phyloP scores from a whole-genome alignment of 2,113 vertebrate species.

The Falcunculus frontatus region DNA sequence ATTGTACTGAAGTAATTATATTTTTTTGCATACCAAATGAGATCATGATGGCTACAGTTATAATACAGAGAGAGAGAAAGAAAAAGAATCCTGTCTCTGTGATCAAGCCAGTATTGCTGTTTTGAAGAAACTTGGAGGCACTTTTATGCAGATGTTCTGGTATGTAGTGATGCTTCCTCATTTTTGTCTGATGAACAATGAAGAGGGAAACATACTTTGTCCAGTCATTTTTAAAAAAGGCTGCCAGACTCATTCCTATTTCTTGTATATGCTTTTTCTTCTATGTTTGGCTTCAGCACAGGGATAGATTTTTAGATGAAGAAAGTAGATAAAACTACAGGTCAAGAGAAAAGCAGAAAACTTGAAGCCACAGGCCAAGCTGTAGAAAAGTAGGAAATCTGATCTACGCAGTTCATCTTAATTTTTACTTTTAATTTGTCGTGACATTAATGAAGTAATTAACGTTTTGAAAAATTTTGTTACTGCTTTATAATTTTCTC shows the following conservation, averaged over 20 bases:
- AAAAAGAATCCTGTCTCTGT: neutral
- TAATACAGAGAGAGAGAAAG: neutral
- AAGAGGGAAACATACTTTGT: neutral
- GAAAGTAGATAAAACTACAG: neutral
- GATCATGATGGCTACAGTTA: neutral
- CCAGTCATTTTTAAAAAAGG: neutral
- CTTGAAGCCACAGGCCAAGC: neutral
- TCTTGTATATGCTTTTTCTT: neutral
- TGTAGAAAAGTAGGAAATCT: neutral
- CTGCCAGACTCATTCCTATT: neutral
- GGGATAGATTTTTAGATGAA: neutral
- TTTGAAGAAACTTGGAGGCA: neutral
- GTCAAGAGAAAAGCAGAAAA: neutral
- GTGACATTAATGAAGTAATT: neutral
- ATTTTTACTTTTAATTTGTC: neutral
- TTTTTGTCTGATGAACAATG: neutral
- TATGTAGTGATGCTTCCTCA: neutral
- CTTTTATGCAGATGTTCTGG: neutral
- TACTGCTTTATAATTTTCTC: neutral
- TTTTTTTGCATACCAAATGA: conserved; percentile 29
- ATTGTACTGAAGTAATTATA: neutral
- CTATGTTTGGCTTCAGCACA: neutral
- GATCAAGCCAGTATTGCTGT: neutral
- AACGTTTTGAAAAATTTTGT: neutral
- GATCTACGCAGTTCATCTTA: neutral